Percentiles rank a stretch among this genome's conserved stretches.
Evolutionary conservation across 2,113 vertebrate genomes (phyloP).

Genomic region (Seriola rivoliana): DNA sequence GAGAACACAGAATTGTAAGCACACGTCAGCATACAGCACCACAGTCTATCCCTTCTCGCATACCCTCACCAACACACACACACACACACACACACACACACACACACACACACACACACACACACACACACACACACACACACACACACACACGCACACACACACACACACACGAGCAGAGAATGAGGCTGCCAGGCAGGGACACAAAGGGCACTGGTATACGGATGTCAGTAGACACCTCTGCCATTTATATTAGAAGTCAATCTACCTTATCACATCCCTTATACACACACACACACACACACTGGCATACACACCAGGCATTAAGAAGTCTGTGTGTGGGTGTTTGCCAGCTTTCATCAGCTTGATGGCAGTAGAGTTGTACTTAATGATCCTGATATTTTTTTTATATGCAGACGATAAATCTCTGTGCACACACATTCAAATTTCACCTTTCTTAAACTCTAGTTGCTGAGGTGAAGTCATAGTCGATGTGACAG

Average conservation of each 20-base stretch:
- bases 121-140: constrained; percentile 17
- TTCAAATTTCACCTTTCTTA: constrained; percentile 81
- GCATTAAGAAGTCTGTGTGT: constrained; percentile 70
- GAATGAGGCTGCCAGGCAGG: constrained; percentile 68
- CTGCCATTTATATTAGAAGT: constrained; percentile 78
- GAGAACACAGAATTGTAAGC: background rate
- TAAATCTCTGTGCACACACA: constrained; percentile 80
- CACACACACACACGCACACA: constrained; percentile 39
- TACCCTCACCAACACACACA: too few species aligned
- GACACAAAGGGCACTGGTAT: constrained; percentile 75
- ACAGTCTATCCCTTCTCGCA: background rate
- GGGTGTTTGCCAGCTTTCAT: constrained; percentile 82
- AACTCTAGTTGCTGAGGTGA: constrained; percentile 58
- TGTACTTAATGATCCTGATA: constrained; percentile 84
- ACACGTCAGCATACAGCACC: background rate
- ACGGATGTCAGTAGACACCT: constrained; percentile 75
- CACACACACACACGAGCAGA: constrained; percentile 16
- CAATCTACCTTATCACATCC: constrained; percentile 82
- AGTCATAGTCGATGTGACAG: constrained; percentile 40
- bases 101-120: constrained; percentile 28
- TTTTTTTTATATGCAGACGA: constrained; percentile 79
- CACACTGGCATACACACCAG: constrained; percentile 39
- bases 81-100: background rate
- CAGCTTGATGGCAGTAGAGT: constrained; percentile 81
- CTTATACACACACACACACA: constrained; percentile 58